Percentiles rank a stretch among this genome's conserved stretches.
These are phyloP conservation scores for Anticlea derivata DNA, from an alignment of 2,888 invertebrate genomes.

Conservation along the genomic window DNA sequence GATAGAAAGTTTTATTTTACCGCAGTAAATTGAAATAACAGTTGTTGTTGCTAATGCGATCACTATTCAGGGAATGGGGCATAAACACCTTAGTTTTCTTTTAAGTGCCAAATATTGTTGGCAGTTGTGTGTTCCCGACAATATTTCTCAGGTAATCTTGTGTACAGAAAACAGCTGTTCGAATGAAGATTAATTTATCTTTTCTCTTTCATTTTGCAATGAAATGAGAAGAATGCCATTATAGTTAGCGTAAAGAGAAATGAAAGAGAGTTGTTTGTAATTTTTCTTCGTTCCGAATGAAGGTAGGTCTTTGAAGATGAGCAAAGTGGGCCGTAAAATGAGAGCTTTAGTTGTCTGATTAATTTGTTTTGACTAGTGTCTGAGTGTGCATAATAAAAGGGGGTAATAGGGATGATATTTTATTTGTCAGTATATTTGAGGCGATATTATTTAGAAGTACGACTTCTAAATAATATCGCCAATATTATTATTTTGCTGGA, in stretches of 20 bases:
- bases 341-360: constrained; percentile 23
- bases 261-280: constrained; percentile 31
- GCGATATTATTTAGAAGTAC: neutral
- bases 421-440: constrained; percentile 8
- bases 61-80: constrained; percentile 43
- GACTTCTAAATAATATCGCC: no score
- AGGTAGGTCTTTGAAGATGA: constrained; percentile 31
- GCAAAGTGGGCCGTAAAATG: constrained; percentile 29
- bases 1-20: constrained; percentile 36
- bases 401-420: constrained; percentile 14
- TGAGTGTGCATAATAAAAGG: neutral
- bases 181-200: constrained; percentile 37
- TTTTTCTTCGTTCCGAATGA: constrained; percentile 30
- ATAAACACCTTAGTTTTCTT: constrained; percentile 49
- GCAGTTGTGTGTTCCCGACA: constrained; percentile 40
- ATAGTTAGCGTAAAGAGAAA: constrained; percentile 37
- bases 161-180: constrained; percentile 51
- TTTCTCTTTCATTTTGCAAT: constrained; percentile 41
- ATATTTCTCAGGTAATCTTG: constrained; percentile 66
- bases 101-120: constrained; percentile 40
- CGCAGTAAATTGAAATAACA: constrained; percentile 36
- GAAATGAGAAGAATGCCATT: constrained; percentile 48
- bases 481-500: no score
- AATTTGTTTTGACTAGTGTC: constrained; percentile 35
- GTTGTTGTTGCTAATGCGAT: constrained; percentile 26